phyloP scores from a whole-genome alignment of 2,888 invertebrate species.

The Agrilus cyanescens region DNA sequence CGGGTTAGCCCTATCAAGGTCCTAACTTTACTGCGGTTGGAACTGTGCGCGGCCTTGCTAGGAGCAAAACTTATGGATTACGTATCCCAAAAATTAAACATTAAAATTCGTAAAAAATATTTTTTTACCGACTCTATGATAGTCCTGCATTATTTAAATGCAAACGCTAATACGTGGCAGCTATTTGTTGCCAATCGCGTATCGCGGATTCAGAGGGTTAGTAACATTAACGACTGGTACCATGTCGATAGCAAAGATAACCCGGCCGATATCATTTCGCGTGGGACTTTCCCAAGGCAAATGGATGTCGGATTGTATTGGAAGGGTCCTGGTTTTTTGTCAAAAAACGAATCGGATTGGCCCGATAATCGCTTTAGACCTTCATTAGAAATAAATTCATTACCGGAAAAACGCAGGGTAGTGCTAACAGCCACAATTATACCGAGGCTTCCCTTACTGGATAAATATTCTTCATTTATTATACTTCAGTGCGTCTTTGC shows the following conservation, averaged over 20 bases:
- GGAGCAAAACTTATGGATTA: background rate
- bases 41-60: background rate
- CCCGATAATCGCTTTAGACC: background rate
- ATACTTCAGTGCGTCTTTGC: slow-evolving; percentile 1
- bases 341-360: background rate
- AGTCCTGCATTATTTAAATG: background rate
- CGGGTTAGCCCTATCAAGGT: background rate
- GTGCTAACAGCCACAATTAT: background rate
- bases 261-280: background rate
- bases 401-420: background rate
- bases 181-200: background rate
- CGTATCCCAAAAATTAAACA: background rate
- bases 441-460: background rate
- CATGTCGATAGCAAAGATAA: background rate
- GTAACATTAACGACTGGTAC: background rate
- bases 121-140: background rate
- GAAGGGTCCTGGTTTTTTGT: slow-evolving; percentile 2
- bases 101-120: background rate
- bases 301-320: slow-evolving; percentile 3
- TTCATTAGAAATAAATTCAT: no score
- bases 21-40: background rate
- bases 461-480: slow-evolving; percentile 1
- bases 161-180: background rate
- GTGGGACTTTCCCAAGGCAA: background rate
- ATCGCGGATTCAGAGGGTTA: background rate